These are phyloP conservation scores for Hypomecis atomaria DNA, from an alignment of 2,888 invertebrate genomes.

Conservation along the genomic window DNA sequence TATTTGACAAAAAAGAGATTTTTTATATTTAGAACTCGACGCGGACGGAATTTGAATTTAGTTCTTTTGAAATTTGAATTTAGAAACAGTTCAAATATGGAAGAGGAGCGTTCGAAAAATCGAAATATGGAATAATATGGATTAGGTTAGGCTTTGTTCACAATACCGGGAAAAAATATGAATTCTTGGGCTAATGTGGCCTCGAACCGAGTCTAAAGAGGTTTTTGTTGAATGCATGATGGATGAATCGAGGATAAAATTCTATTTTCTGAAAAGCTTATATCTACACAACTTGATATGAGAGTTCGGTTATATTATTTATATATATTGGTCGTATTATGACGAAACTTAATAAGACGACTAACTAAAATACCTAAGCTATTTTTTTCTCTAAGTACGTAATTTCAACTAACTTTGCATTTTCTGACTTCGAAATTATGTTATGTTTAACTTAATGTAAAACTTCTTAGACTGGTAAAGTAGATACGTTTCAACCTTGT, in stretches of 20 bases:
- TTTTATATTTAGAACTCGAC: slow-evolving; percentile 82
- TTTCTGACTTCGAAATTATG: too few relatives aligned
- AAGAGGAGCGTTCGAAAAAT: slow-evolving; percentile 61
- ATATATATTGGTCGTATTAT: too few relatives aligned
- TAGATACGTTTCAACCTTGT: too few relatives aligned
- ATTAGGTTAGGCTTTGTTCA: slow-evolving; percentile 27
- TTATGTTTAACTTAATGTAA: too few relatives aligned
- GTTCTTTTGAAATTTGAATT: slow-evolving; percentile 73
- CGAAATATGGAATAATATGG: slow-evolving; percentile 57
- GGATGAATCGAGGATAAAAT: slow-evolving; percentile 4
- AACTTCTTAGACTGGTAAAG: too few relatives aligned
- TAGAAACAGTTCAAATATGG: slow-evolving; percentile 75
- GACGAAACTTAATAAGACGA: too few relatives aligned
- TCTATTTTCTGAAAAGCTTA: too few relatives aligned
- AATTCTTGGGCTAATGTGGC: slow-evolving; percentile 24
- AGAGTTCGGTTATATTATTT: too few relatives aligned
- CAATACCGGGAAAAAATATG: slow-evolving; percentile 27
- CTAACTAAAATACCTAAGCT: too few relatives aligned
- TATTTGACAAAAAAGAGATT: slow-evolving; percentile 81
- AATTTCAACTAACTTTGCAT: too few relatives aligned
- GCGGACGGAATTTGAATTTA: slow-evolving; percentile 77
- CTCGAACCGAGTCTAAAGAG: slow-evolving; percentile 5
- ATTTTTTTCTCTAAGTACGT: too few relatives aligned
- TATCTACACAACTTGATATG: too few relatives aligned
- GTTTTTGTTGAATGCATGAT: slow-evolving; percentile 21